Percentiles rank a stretch among this genome's conserved stretches.
These are phyloP conservation scores for Chaetodon trifascialis DNA, from an alignment of 2,113 vertebrate species.

Conservation along the genomic window DNA sequence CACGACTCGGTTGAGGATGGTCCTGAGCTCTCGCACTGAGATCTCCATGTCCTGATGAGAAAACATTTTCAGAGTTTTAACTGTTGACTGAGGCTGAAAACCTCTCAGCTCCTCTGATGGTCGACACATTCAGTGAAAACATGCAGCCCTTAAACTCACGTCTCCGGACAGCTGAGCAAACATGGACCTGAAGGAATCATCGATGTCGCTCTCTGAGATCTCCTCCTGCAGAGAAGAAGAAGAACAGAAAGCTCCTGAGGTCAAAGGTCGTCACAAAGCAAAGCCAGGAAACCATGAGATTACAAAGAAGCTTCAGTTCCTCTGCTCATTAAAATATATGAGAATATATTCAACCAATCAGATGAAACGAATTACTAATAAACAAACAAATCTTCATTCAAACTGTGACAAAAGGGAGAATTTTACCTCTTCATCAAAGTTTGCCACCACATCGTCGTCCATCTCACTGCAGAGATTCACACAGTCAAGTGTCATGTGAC, in stretches of 20 bases:
- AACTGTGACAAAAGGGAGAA: no score
- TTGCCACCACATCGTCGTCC: constrained; percentile 85
- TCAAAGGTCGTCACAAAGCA: constrained; percentile 10
- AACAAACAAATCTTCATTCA: no score
- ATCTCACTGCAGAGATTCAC: constrained; percentile 80
- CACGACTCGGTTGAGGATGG: constrained; percentile 85
- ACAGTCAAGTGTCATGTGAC: no score
- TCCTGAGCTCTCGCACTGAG: constrained; percentile 83
- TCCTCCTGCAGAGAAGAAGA: constrained; percentile 83
- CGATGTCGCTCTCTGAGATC: constrained; percentile 83
- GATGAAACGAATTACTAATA: no score
- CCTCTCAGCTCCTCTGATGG: no score
- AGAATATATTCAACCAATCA: no score
- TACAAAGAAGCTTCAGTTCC: no score
- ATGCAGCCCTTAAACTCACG: constrained; percentile 70
- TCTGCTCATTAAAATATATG: no score
- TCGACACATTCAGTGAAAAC: no score
- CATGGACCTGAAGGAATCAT: constrained; percentile 84
- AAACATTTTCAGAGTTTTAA: background rate
- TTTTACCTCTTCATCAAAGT: constrained; percentile 88
- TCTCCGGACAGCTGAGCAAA: constrained; percentile 87
- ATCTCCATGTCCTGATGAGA: constrained; percentile 87
- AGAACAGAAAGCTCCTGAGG: constrained; percentile 18
- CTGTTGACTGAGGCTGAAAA: no score
- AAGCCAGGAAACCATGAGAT: background rate